Evolutionary conservation across 92 coral and sea anemone genomes (phyloP), one percentile per base, ranked within the genome.

Genomic region (Parazoanthus swiftii): DNA sequence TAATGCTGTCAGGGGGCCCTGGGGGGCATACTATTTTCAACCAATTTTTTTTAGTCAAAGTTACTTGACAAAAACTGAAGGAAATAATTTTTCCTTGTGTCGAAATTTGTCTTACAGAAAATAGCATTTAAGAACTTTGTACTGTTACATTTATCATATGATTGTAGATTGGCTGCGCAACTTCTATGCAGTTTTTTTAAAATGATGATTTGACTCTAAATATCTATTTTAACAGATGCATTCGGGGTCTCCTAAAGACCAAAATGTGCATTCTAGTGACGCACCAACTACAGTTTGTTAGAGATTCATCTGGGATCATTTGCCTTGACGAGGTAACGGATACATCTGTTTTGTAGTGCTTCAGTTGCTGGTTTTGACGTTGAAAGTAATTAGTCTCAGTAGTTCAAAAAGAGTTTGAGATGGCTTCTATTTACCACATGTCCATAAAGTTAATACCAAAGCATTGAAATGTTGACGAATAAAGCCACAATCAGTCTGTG

Each of bases 211-310:
- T 63, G 26, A 63, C 26, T 63, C 59, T 54, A 54, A 54, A 14
- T 18, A 54, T 63, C 73, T 21, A 8, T 36, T 37, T 79, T 39
- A 48, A 10, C 86, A 97, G 99, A 81, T 97, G 99, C 76, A 92
- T 97, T 51, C 88, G 89, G 59, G 99, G 98, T 51, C 59, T 92
- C 43, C 89, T 95, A 36, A 94, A 91, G 76, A 85, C 85, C 79
- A 97, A 95, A 77, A 92, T 97, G 36, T 91, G 94, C 70, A 91
- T 97, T 44, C 87, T 97, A n/a, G 98, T 97, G 38, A 95, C 99
- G 35, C 99, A 97, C 54, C 99, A 97, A 87, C 87, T 95, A 58
- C 99, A 97, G 85, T 95, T 86, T 89, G 89, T 95, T 72, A 93
- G 94, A 56, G 94, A 92, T 42, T 96, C 97, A 15, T 91, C 98